Evolutionary conservation across 1,140 invertebrate genomes (phyloP).

Genomic region (Meloidogyne exigua): DNA sequence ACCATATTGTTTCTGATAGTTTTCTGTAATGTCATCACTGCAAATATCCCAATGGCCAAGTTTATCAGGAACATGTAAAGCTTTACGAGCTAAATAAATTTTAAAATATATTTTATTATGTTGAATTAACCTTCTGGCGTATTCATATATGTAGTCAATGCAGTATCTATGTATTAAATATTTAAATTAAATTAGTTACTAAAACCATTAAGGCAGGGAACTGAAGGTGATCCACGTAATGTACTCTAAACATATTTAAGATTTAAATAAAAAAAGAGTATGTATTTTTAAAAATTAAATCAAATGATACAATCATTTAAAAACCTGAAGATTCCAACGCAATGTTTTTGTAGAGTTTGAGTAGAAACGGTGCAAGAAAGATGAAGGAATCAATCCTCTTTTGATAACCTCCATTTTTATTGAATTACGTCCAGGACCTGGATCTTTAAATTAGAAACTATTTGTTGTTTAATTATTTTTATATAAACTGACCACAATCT

Average conservation of each 20-base stretch:
- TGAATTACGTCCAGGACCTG: constrained; percentile 56
- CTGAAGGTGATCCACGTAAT: constrained; percentile 28
- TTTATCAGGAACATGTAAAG: constrained; percentile 59
- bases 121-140: constrained; percentile 20
- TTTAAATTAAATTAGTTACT: background rate
- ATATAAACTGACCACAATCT: constrained; percentile 4
- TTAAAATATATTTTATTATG: background rate
- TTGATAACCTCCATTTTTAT: constrained; percentile 44
- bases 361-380: constrained; percentile 28
- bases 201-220: constrained; percentile 57
- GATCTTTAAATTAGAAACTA: constrained; percentile 53
- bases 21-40: constrained; percentile 58
- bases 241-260: background rate
- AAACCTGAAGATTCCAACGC: constrained; percentile 8
- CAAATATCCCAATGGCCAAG: constrained; percentile 60
- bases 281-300: constrained; percentile 18
- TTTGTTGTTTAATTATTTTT: background rate
- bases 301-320: constrained; percentile 5
- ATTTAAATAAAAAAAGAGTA: no score
- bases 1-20: constrained; percentile 58
- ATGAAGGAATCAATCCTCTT: constrained; percentile 42
- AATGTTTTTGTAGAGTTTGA: constrained; percentile 19
- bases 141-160: constrained; percentile 61
- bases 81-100: constrained; percentile 48
- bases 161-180: constrained; percentile 47